phyloP scores from a whole-genome alignment of 2,113 vertebrate genomes.

The Crotophaga sulcirostris region DNA sequence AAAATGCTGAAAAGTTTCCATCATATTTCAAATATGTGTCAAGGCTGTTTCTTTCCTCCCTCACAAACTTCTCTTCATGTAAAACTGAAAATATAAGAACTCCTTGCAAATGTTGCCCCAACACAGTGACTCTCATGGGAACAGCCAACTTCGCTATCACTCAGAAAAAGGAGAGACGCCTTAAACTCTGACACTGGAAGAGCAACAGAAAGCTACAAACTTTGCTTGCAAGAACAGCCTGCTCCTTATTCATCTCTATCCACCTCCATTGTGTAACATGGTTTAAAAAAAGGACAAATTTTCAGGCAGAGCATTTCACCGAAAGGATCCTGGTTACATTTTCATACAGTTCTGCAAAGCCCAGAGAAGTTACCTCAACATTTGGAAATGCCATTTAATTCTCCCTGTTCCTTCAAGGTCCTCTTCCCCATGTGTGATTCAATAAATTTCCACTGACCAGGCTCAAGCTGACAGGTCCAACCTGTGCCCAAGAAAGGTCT shows the following conservation, averaged over 20 bases:
- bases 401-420: neutral
- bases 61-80: neutral
- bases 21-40: neutral
- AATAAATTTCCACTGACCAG: neutral
- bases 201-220: slow-evolving; percentile 3
- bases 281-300: neutral
- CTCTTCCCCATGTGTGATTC: neutral
- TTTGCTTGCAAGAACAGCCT: neutral
- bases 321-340: neutral
- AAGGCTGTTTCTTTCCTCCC: neutral
- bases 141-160: neutral
- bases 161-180: neutral
- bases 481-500: neutral
- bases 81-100: slow-evolving; percentile 5
- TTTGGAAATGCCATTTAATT: neutral
- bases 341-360: neutral
- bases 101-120: slow-evolving; percentile 11
- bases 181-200: neutral
- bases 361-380: neutral
- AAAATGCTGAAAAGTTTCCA: neutral
- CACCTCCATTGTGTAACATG: neutral
- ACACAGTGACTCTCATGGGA: neutral
- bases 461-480: neutral
- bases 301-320: neutral
- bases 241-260: neutral